Base-by-base conservation (phyloP, 2,797 vertebrate species). In the Muscicapa striata region DNA sequence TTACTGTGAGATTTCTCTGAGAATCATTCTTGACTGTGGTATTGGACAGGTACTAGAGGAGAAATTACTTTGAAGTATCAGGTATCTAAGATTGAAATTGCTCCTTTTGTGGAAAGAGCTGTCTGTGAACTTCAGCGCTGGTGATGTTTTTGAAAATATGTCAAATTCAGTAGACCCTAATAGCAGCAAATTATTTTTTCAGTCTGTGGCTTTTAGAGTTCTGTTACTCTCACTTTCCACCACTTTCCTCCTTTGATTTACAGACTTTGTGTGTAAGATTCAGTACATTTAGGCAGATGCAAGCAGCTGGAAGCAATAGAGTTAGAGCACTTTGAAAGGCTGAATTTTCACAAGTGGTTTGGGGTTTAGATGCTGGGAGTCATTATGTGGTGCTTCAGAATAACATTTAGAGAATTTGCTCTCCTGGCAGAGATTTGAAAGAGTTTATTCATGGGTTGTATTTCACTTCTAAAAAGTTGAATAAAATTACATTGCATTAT, bases 231-330 rank as follows among this genome's bases (percentile, higher is more conserved):
- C 21, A 0, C 92, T 94, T 92, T 79, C 75, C 66, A 74, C 62
- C 59, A 38, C 86, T 90, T 94, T 91, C 73, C 55, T 86, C 19
- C 94, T 94, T 92, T 97, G 93, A 96, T 96, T 98, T 96, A 94
- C 24, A 1, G 77, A 89, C 90, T 93, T 93, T 95, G 61, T 95
- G 75, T 94, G 91, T 36, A 76, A 83, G 84, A 79, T 84, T 90
- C 84, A 68, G 94, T 87, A 87, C 84, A 59, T 74, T 96, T 93
- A 95, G 91, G 93, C 92, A 97, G 92, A 96, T 84, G 92, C 49
- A 95, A 94, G 90, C 97, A 97, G 97, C 95, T 98, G 96, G 96
- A 97, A 98, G 95, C 89, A 96, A 97, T 96, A 97, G 94, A 93
- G 81, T 84, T 84, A 87, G 76, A 91, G 89, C 93, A 90, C 87